phyloP scores from a whole-genome alignment of 1,140 invertebrate genomes.

The Drosophila quadrilineata region DNA sequence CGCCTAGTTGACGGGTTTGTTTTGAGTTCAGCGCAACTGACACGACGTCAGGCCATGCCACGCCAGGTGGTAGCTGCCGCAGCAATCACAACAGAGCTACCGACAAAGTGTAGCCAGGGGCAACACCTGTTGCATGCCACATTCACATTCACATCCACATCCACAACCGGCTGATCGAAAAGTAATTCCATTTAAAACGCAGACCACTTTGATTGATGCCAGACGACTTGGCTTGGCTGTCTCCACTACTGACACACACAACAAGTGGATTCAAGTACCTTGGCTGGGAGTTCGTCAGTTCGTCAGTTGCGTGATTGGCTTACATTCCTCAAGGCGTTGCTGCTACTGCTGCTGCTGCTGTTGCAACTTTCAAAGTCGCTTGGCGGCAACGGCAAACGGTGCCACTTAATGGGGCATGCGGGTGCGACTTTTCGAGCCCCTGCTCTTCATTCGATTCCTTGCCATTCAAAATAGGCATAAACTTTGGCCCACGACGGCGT shows the following conservation, averaged over 20 bases:
- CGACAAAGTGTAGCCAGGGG: conserved; percentile 26
- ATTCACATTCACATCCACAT: too few species aligned
- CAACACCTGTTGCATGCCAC: conserved; percentile 54
- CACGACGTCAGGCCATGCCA: too few species aligned
- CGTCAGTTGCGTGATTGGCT: conserved; percentile 60
- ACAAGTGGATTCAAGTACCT: conserved; percentile 73
- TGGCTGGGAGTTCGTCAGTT: too few species aligned
- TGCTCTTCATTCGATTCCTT: background rate
- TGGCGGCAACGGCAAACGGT: conserved; percentile 40
- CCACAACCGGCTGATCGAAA: conserved; percentile 46
- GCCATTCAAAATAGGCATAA: background rate
- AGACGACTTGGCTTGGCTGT: conserved; percentile 26
- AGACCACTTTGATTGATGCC: conserved; percentile 52
- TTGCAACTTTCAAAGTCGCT: conserved; percentile 65
- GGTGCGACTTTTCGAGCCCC: conserved; percentile 51
- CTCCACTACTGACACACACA: conserved; percentile 41
- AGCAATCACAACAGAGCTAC: too few species aligned
- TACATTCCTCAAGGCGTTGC: conserved; percentile 51
- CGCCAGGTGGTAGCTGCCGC: too few species aligned
- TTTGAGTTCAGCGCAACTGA: conserved; percentile 64
- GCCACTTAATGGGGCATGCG: conserved; percentile 55
- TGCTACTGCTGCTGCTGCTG: too few species aligned
- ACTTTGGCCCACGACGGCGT: background rate
- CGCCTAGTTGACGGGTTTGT: conserved; percentile 75
- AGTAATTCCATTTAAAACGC: conserved; percentile 28